Conservation (phyloP, 1,140 invertebrate species). For the Papilio glaucus region DNA sequence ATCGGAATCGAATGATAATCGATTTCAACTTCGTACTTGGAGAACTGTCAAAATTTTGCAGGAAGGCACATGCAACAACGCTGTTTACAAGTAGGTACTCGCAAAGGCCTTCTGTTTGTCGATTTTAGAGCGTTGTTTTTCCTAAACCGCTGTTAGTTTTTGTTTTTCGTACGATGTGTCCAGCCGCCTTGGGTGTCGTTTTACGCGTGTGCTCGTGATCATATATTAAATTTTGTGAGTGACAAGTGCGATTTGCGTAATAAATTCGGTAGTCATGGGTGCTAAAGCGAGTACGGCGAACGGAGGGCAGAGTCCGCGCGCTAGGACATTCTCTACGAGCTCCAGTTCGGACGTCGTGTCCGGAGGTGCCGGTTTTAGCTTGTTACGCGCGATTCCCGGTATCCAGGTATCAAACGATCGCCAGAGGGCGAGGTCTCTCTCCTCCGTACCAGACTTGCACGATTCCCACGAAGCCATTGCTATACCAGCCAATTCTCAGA, state of each 20-base stretch:
- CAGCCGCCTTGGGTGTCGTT: slow-evolving; percentile 64
- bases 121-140: slow-evolving; percentile 57
- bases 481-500: slow-evolving; percentile 82
- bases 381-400: slow-evolving; percentile 89
- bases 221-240: slow-evolving; percentile 53
- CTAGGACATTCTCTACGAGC: slow-evolving; percentile 90
- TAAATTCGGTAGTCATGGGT: slow-evolving; percentile 86
- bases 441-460: slow-evolving; percentile 91
- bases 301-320: slow-evolving; percentile 88
- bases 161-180: slow-evolving; percentile 72
- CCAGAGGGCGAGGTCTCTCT: slow-evolving; percentile 91
- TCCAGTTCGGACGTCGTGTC: slow-evolving; percentile 88
- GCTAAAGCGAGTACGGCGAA: slow-evolving; percentile 92
- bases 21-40: slow-evolving; percentile 36
- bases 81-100: slow-evolving; percentile 76
- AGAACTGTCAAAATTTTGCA: slow-evolving; percentile 82
- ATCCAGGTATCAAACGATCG: slow-evolving; percentile 89
- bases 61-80: slow-evolving; percentile 77
- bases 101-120: slow-evolving; percentile 66
- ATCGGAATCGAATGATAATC: slow-evolving; percentile 41
- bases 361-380: slow-evolving; percentile 87
- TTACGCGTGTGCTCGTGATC: slow-evolving; percentile 70
- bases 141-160: slow-evolving; percentile 45
- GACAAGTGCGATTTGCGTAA: slow-evolving; percentile 78
- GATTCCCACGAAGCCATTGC: slow-evolving; percentile 85